These are phyloP conservation scores for Diadema setosum DNA, from an alignment of 35 echinoderm and acorn worm species.

Conservation along the genomic window DNA sequence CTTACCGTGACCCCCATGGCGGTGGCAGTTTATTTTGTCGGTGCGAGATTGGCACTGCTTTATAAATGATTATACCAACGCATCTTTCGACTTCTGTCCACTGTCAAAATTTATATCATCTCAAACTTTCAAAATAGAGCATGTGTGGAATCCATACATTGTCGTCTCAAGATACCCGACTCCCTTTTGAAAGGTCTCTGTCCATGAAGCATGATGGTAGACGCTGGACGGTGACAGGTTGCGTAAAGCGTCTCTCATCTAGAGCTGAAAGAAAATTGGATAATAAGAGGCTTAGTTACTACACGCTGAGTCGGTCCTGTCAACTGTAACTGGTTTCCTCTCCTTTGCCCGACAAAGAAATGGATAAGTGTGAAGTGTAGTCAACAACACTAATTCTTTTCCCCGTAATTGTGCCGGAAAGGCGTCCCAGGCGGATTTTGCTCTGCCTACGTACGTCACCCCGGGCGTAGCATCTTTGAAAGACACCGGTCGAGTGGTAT, in stretches of 20 bases:
- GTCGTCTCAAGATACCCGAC: background rate
- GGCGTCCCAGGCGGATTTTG: background rate
- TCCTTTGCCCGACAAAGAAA: background rate
- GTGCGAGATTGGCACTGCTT: background rate
- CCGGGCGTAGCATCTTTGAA: no score
- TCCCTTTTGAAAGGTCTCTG: background rate
- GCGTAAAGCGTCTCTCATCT: background rate
- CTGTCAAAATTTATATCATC: no score
- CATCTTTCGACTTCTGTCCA: no score
- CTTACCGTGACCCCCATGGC: background rate
- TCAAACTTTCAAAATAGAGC: background rate
- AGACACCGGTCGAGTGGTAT: no score
- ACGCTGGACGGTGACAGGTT: background rate
- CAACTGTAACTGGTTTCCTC: background rate
- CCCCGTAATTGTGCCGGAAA: background rate
- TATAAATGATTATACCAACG: background rate
- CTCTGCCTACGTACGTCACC: background rate
- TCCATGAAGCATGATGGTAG: background rate
- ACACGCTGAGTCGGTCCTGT: background rate
- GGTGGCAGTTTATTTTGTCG: background rate
- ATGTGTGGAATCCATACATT: background rate
- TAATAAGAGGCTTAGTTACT: background rate
- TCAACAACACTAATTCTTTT: background rate
- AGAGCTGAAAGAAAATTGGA: background rate
- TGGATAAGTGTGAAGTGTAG: background rate